phyloP scores from a whole-genome alignment of 23 tunicate species.

The Halocynthia aurantium region DNA sequence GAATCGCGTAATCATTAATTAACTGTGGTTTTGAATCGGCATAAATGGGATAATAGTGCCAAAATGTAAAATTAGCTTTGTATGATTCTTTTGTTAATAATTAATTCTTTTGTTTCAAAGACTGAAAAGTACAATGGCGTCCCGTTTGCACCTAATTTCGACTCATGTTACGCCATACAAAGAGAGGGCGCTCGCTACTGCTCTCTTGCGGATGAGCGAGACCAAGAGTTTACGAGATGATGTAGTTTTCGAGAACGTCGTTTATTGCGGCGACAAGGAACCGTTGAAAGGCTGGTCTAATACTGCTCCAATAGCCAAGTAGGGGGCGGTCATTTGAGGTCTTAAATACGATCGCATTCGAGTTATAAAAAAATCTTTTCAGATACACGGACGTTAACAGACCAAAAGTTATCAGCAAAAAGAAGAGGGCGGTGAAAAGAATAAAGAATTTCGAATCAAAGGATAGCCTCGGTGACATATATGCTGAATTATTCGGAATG shows the following conservation, averaged over 20 bases:
- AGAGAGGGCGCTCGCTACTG: constrained; percentile 59
- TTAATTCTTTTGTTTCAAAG: too few relatives aligned
- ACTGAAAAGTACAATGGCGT: constrained; percentile 2
- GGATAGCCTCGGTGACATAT: constrained; percentile 11
- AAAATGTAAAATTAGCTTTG: too few relatives aligned
- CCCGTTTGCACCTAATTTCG: constrained; percentile 29
- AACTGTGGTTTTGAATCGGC: too few relatives aligned
- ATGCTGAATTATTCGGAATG: constrained; percentile 24
- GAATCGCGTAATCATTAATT: too few relatives aligned
- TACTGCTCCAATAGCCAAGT: constrained; percentile 67
- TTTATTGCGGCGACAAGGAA: constrained; percentile 59
- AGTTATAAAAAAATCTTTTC: not conserved
- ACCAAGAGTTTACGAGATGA: constrained; percentile 26
- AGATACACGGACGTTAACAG: constrained; percentile 13
- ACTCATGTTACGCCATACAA: constrained; percentile 39
- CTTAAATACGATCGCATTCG: not conserved
- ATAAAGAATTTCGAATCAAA: constrained; percentile 1
- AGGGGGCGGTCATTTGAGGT: not conserved
- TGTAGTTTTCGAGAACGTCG: constrained; percentile 36
- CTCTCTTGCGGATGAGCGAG: constrained; percentile 74
- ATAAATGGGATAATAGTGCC: too few relatives aligned
- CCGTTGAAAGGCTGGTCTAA: constrained; percentile 78
- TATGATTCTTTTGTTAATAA: too few relatives aligned
- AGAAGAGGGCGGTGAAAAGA: not conserved
- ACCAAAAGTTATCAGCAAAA: constrained; percentile 8